These are phyloP conservation scores for Zele albiditarsus DNA, from an alignment of 2,888 invertebrate species.

Conservation along the genomic window DNA sequence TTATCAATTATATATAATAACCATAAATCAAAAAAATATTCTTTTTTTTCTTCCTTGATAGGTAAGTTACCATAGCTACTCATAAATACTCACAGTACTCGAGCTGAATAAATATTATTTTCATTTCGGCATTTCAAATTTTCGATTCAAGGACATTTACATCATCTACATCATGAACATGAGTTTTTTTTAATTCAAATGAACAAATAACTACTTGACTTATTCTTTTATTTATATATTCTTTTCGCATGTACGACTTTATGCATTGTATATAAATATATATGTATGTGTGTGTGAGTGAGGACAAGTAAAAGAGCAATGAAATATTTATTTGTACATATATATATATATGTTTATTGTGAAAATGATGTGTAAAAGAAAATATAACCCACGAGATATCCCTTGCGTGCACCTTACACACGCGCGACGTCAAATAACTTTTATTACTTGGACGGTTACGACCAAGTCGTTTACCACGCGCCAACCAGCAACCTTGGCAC, in stretches of 20 bases:
- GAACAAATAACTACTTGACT: neutral
- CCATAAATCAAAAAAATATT: no score
- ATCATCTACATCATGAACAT: conserved; percentile 8
- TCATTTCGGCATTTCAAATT: conserved; percentile 62
- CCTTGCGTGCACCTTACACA: conserved; percentile 15
- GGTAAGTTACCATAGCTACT: conserved; percentile 56
- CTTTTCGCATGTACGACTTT: neutral
- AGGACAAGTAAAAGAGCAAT: neutral
- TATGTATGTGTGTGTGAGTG: neutral
- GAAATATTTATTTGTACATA: neutral
- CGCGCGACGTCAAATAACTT: conserved; percentile 29
- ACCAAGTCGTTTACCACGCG: conserved; percentile 39
- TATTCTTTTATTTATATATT: neutral
- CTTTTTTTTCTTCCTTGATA: no score
- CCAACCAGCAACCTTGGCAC: conserved; percentile 58
- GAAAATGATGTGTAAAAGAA: conserved; percentile 11
- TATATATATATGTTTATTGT: neutral
- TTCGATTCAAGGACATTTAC: conserved; percentile 47
- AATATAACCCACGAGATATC: neutral
- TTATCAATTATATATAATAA: no score
- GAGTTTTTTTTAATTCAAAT: conserved; percentile 23
- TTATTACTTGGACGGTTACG: conserved; percentile 46
- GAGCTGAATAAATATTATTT: conserved; percentile 52
- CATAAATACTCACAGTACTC: conserved; percentile 10
- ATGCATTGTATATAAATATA: neutral